Evolutionary conservation across 2,888 invertebrate genomes (phyloP), one percentile per base, ranked within the genome.

Genomic region (Myopa testacea): DNA sequence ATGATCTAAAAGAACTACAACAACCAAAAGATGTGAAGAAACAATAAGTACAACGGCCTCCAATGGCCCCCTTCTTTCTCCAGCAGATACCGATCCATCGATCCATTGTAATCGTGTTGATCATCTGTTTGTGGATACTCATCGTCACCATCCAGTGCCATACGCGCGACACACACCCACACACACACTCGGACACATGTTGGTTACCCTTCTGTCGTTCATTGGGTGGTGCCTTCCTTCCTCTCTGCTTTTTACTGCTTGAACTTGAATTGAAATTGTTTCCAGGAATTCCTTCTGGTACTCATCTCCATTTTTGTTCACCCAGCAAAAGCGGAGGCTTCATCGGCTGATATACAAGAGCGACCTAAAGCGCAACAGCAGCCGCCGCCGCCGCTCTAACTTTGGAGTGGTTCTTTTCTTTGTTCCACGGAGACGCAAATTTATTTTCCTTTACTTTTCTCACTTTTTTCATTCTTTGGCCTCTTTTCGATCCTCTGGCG

Each of bases 191-290:
- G 16, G 12, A 52, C 55, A 70, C 70, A 65, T 65, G 14, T 65
- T 34, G 65, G 62, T 5, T 38, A 10, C 38, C 12, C 4, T 34
- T 34, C 65, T 55, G 10, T 6, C 6, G 5, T 55, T 55, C 34
- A 34, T 63, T 34, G 19, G 34, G 26, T 4, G 63, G 12, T 12
- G 34, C 4, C 63, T 63, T 4, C 10, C 19, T 63, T 10, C 19
- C 55, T 10, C 10, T 26, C 50, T 45, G 45, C 45, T 10, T 19
- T 26, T 1, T 4, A 4, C 65, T 16, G 38, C 55, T 50, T 74
- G 74, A 74, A 65, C 74, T 65, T 74, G 65, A 74, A 74, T 50
- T 45, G 37, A 73, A 50, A 74, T 65, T 63, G 65, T 65, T 74
- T 74, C 74, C 74, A 34, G 37, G 74, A 74, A 74, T 58, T 63